phyloP scores from a whole-genome alignment of 2,113 vertebrate species.

The Pionites leucogaster region DNA sequence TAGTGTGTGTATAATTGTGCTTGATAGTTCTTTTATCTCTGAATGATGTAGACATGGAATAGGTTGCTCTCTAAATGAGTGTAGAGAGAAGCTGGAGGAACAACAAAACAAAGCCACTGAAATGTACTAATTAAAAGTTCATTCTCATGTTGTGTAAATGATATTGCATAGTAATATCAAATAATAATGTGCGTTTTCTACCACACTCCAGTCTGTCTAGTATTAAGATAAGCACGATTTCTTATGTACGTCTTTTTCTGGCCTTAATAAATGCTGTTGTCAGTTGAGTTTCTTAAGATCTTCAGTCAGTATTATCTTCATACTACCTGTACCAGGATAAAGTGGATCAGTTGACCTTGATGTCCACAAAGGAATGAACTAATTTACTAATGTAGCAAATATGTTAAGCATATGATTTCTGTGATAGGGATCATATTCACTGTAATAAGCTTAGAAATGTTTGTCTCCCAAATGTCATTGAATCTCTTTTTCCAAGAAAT shows the following conservation, averaged over 20 bases:
- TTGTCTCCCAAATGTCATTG: neutral
- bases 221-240: neutral
- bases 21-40: neutral
- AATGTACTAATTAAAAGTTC: neutral
- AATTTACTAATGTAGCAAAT: neutral
- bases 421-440: neutral
- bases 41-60: neutral
- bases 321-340: neutral
- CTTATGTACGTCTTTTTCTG: neutral
- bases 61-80: neutral
- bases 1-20: neutral
- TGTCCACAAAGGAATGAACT: neutral
- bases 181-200: neutral
- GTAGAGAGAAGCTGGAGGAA: neutral
- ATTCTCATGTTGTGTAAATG: neutral
- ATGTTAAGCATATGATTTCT: neutral
- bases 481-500: neutral
- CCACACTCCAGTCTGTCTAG: neutral
- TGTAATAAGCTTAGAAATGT: neutral
- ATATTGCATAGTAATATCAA: neutral
- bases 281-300: neutral
- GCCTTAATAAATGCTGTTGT: neutral
- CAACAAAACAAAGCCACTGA: neutral
- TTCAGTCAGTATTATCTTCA: neutral
- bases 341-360: neutral